These are phyloP conservation scores for Eupleurogrammus muticus DNA, from an alignment of 2,797 vertebrate species.

Conservation along the genomic window DNA sequence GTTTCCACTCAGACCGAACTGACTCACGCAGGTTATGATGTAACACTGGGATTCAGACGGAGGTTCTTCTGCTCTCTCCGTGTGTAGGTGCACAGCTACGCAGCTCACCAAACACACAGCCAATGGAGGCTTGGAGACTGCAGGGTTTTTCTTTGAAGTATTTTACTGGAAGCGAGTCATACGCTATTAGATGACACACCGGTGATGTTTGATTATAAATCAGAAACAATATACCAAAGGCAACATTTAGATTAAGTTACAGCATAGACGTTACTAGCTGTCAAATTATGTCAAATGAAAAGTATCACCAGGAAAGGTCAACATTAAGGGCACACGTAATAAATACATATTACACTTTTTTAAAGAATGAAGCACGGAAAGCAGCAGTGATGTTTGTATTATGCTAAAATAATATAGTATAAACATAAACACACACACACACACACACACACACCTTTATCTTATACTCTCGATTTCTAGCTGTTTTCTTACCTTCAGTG, in stretches of 20 bases:
- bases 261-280: too few species aligned
- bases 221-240: background rate
- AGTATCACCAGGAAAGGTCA: too few species aligned
- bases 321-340: too few species aligned
- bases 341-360: too few species aligned
- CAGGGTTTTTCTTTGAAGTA: background rate
- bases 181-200: background rate
- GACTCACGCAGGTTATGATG: slow-evolving; percentile 70
- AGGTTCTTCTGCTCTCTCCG: background rate
- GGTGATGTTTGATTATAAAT: background rate
- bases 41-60: slow-evolving; percentile 42
- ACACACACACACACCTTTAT: too few species aligned
- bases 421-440: too few species aligned
- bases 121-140: background rate
- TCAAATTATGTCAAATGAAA: too few species aligned
- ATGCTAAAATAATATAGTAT: too few species aligned
- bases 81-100: background rate
- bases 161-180: background rate
- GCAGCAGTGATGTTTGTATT: too few species aligned
- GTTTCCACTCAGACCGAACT: slow-evolving; percentile 54
- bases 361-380: too few species aligned
- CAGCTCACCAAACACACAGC: slow-evolving; percentile 3
- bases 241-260: too few species aligned
- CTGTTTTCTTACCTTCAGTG: background rate
- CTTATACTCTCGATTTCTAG: too few species aligned